A percentile compares a stretch with the other conserved stretches of the same genome.
phyloP scores from a whole-genome alignment of 2,888 invertebrate genomes.

The Chaetogeoica ovagalla region DNA sequence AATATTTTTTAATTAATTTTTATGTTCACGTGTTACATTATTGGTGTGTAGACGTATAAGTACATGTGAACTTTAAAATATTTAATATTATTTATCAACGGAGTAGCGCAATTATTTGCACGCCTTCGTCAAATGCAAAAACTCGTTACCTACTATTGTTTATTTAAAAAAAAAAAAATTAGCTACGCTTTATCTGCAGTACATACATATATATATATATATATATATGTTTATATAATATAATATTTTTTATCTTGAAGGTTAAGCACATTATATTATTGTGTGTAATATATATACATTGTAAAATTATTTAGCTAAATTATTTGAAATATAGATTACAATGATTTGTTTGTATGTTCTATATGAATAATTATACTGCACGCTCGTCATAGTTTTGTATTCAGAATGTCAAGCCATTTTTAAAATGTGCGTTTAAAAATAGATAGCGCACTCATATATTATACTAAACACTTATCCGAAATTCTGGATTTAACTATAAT shows the following conservation, averaged over 20 bases:
- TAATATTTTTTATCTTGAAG: not conserved
- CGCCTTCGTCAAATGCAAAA: slow-evolving; percentile 11
- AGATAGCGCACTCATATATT: too few species aligned
- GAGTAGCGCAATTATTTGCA: not conserved
- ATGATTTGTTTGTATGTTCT: too few species aligned
- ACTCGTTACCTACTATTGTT: slow-evolving; percentile 13
- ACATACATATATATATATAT: too few species aligned
- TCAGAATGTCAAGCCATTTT: too few species aligned
- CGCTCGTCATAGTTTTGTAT: too few species aligned
- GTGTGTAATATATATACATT: not conserved
- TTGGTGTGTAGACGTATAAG: not conserved
- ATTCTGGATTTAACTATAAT: too few species aligned
- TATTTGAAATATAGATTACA: not conserved
- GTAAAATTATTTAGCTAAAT: not conserved
- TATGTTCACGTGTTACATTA: not conserved
- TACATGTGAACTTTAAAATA: not conserved
- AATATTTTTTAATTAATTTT: not conserved
- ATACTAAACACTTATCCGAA: too few species aligned
- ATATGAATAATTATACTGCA: too few species aligned
- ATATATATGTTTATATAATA: too few species aligned
- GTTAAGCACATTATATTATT: not conserved
- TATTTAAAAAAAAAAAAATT: too few species aligned
- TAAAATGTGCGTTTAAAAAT: too few species aligned
- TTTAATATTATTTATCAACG: not conserved
- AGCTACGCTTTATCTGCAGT: too few species aligned